Conservation (phyloP, 2,113 vertebrate species). For the Cricetomys ansorgei region DNA sequence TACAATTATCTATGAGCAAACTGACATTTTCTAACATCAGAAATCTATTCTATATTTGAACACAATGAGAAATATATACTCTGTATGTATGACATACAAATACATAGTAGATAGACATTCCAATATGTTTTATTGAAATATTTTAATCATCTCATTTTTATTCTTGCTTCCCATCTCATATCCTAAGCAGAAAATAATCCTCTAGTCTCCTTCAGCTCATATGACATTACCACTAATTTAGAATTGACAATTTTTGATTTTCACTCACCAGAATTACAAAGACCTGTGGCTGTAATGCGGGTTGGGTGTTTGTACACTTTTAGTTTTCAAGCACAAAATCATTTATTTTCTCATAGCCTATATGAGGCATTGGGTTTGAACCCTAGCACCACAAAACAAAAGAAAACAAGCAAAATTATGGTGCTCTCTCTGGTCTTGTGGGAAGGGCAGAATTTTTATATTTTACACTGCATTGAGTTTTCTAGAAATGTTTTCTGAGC, state of each 20-base stretch:
- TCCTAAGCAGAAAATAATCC: not conserved
- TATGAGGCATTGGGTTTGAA: not conserved
- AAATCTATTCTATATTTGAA: constrained; percentile 48
- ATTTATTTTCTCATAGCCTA: not conserved
- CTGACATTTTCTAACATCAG: constrained; percentile 46
- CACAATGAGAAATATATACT: not conserved
- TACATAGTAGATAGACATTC: not conserved
- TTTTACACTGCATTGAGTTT: not conserved
- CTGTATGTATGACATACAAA: not conserved
- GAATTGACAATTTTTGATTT: not conserved
- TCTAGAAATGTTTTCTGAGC: not conserved
- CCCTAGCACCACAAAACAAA: not conserved
- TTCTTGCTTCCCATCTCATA: not conserved
- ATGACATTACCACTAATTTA: not conserved
- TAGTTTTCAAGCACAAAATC: not conserved
- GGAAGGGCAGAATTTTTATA: not conserved
- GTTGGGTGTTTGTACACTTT: not conserved
- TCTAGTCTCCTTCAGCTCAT: not conserved
- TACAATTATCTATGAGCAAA: constrained; percentile 49
- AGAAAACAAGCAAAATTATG: not conserved
- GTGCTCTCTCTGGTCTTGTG: not conserved
- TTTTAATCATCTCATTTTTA: constrained; percentile 23
- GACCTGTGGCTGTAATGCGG: not conserved
- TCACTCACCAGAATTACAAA: not conserved
- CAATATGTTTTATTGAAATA: not conserved